Conservation (phyloP, 2,888 invertebrate genomes). For the Metopia argyrocephala region DNA sequence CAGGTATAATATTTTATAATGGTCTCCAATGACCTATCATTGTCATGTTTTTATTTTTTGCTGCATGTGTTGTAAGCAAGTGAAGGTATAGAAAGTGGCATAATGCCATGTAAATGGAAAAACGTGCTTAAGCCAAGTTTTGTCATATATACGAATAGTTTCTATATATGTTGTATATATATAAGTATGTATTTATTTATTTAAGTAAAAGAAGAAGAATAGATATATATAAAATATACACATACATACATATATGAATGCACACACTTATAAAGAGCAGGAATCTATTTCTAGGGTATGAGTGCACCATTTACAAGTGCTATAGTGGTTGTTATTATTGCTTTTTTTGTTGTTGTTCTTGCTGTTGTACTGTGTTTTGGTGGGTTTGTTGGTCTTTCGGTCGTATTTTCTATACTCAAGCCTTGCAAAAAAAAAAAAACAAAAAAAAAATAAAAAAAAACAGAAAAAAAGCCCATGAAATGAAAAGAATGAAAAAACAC, state of each 20-base stretch:
- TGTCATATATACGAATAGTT: conserved; percentile 36
- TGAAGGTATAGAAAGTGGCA: conserved; percentile 64
- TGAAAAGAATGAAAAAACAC: not conserved
- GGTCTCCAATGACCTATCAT: conserved; percentile 12
- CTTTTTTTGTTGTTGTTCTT: not conserved
- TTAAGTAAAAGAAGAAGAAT: not conserved
- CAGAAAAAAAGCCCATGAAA: not conserved
- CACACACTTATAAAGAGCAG: not conserved
- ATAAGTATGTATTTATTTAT: not conserved
- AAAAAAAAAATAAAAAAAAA: conserved; percentile 7
- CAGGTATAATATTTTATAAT: not conserved
- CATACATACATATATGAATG: not conserved
- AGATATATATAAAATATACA: not conserved
- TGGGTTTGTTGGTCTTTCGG: conserved; percentile 65
- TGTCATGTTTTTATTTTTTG: not conserved
- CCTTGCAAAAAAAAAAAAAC: conserved; percentile 1
- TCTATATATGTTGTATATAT: conserved; percentile 24
- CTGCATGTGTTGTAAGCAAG: conserved; percentile 55
- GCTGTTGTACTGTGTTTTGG: conserved; percentile 48
- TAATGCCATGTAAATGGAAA: conserved; percentile 61
- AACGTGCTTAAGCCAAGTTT: conserved; percentile 65
- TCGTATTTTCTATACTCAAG: conserved; percentile 21
- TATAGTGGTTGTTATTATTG: conserved; percentile 55
- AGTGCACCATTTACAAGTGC: conserved; percentile 4
- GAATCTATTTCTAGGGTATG: not conserved